A percentile compares a stretch with the other conserved stretches of the same genome.
Conservation (phyloP, 2,113 vertebrate genomes). For the Zosterops hypoxanthus region DNA sequence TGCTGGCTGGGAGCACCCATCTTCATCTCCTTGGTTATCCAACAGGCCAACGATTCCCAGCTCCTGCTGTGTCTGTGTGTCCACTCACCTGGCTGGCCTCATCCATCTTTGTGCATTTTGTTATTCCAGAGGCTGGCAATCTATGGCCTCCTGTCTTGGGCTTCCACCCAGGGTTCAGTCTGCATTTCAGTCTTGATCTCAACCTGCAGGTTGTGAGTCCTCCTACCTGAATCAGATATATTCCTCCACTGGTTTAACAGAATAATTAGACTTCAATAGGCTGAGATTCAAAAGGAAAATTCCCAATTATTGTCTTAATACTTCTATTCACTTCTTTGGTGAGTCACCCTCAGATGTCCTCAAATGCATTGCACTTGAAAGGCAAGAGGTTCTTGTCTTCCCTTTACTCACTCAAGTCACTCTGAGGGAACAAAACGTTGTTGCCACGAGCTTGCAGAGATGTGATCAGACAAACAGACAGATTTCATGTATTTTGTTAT, state of each 20-base stretch:
- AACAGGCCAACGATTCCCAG: neutral
- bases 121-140: neutral
- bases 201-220: neutral
- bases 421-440: neutral
- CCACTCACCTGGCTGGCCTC: neutral
- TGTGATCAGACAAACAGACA: neutral
- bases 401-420: neutral
- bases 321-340: neutral
- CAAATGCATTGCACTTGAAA: neutral
- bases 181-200: neutral
- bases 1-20: neutral
- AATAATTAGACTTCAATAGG: neutral
- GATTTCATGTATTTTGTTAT: neutral
- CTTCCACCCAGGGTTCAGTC: neutral
- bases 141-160: accelerated
- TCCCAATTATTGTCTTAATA: neutral
- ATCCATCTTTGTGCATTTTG: neutral
- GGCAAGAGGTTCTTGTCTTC: neutral
- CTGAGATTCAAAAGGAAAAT: neutral
- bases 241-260: neutral
- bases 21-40: neutral
- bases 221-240: neutral
- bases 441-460: neutral
- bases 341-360: neutral
- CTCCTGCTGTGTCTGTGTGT: neutral